Evolutionary conservation across 2,113 vertebrate species (phyloP).

Genomic region (Calidris pugnax): DNA sequence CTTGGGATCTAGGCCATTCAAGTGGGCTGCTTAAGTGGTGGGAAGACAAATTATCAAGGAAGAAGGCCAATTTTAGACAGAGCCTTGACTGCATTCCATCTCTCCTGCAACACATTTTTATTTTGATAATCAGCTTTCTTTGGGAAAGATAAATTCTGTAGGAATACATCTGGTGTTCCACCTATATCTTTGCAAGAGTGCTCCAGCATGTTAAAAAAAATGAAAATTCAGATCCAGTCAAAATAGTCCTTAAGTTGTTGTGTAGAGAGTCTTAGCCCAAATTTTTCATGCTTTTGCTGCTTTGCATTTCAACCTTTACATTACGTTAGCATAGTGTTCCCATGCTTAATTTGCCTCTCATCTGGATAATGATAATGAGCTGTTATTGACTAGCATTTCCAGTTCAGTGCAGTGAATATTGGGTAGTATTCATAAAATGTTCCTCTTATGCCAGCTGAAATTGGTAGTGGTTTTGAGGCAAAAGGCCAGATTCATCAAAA

Average conservation of each 20-base stretch:
- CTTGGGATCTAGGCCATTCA: neutral
- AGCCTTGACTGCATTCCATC: neutral
- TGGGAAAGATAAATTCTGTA: neutral
- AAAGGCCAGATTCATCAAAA: slow-evolving; percentile 78
- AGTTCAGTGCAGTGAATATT: slow-evolving; percentile 69
- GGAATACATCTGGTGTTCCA: neutral
- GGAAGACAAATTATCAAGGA: neutral
- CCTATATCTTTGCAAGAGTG: neutral
- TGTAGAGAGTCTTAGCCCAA: neutral
- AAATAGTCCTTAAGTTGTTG: neutral
- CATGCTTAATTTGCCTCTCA: slow-evolving; percentile 71
- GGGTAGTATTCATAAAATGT: slow-evolving; percentile 72
- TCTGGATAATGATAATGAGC: slow-evolving; percentile 72
- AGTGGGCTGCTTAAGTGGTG: neutral
- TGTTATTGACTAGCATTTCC: slow-evolving; percentile 72
- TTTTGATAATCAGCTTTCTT: neutral
- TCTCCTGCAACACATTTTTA: neutral
- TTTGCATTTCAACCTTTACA: slow-evolving; percentile 59
- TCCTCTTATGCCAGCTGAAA: slow-evolving; percentile 75
- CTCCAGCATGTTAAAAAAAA: neutral
- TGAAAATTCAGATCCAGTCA: neutral
- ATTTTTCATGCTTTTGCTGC: slow-evolving; percentile 34
- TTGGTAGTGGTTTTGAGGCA: slow-evolving; percentile 78
- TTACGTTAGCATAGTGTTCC: slow-evolving; percentile 33
- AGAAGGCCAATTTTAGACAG: neutral